Base-by-base conservation (phyloP, 2,888 invertebrate genomes). In the Drosophila hamatofila region DNA sequence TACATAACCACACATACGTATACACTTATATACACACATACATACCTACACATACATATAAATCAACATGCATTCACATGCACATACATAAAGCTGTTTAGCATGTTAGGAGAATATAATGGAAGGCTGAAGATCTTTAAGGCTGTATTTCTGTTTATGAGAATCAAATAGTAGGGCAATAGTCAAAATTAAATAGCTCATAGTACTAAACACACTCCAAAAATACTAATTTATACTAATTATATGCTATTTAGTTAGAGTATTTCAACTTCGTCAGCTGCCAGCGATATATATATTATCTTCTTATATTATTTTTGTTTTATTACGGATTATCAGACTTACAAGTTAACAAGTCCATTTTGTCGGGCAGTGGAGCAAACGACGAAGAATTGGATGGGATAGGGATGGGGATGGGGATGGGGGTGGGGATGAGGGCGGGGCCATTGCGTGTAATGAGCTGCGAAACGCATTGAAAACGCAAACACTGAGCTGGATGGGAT, bases 401-500 rank as follows among this genome's bases (percentile, higher is more conserved):
- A 49, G 21, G n/a, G 5, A 5, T 5, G 12, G 9, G 18, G n/a
- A 1, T 4, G n/a, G 4, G 44, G 1, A 16, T 2, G 48, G 2
- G 23, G 25, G 21, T 49, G 14, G 44, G 21, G 21, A 1, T 5
- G 57, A 3, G 23, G 23, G 23, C 3, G 44, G 30, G 60, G 55
- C 52, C 62, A 71, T 44, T 56, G 72, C 75, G 70, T 78, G 75
- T 83, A 89, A 85, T 89, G 89, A 89, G 85, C 80, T 88, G 80
- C 77, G 72, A 83, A 83, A 86, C 72, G 80, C 72, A 80, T 69
- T 66, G 71, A 66, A 69, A 69, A 77, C 68, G 33, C 57, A 80
- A 70, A 79, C 62, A 41, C 7, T 48, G 52, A 16, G 37, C 52
- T 44, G 44, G 37, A 35, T 52, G 52, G 35, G 58, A 37, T 74